Evolutionary conservation across 2,113 vertebrate species (phyloP).

Genomic region (Lates calcarifer): DNA sequence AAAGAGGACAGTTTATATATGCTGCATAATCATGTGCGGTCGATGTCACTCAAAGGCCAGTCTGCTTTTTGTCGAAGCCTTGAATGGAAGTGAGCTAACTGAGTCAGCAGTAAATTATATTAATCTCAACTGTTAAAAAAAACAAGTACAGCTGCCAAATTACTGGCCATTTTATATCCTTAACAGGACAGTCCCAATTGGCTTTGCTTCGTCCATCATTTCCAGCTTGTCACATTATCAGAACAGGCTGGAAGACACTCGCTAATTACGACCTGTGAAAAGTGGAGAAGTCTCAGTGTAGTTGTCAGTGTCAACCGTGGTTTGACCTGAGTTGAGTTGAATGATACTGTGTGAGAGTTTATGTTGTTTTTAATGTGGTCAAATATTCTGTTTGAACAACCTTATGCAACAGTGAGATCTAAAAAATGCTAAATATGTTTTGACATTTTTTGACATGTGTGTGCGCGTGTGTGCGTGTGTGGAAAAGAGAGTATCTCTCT

Average conservation of each 20-base stretch:
- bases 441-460: not conserved
- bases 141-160: not conserved
- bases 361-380: not conserved
- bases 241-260: conserved; percentile 19
- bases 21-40: conserved; percentile 9
- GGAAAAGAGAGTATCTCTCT: not conserved
- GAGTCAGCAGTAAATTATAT: conserved; percentile 14
- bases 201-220: not conserved
- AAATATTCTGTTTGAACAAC: not conserved
- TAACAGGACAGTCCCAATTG: conserved; percentile 17
- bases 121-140: not conserved
- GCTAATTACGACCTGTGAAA: not conserved
- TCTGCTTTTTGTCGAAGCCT: conserved; percentile 19
- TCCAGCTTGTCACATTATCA: conserved; percentile 12
- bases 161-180: conserved; percentile 3
- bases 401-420: not conserved
- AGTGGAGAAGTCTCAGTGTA: not conserved
- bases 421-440: not conserved
- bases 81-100: conserved; percentile 7
- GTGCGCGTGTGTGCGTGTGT: no score
- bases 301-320: not conserved
- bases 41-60: conserved; percentile 1
- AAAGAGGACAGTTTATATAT: conserved; percentile 3
- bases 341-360: not conserved
- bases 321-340: not conserved